These are phyloP conservation scores for Philaenus spumarius DNA, from an alignment of 1,140 invertebrate species.

Conservation along the genomic window DNA sequence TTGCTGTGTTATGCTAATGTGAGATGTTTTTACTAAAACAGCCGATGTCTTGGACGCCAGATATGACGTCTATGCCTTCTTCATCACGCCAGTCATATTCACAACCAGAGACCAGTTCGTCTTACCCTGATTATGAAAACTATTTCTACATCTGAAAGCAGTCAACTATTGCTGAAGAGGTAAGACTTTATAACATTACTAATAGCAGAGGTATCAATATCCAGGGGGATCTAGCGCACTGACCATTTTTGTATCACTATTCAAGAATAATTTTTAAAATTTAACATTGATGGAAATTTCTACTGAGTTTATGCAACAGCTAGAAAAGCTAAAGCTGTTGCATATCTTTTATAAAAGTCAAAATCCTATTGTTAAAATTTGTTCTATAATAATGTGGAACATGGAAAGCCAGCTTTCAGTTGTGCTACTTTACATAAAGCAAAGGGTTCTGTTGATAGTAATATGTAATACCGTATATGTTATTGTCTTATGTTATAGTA, in stretches of 20 bases:
- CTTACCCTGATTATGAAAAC: constrained; percentile 28
- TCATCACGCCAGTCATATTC: constrained; percentile 25
- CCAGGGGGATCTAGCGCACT: too few relatives aligned
- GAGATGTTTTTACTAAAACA: constrained; percentile 10
- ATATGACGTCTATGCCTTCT: constrained; percentile 24
- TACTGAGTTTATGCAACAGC: not conserved
- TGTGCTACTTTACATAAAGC: too few relatives aligned
- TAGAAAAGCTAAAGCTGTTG: not conserved
- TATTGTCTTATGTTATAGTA: too few relatives aligned
- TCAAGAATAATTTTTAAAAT: not conserved
- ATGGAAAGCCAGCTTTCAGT: too few relatives aligned
- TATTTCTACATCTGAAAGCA: constrained; percentile 28
- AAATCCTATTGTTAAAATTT: too few relatives aligned
- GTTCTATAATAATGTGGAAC: too few relatives aligned
- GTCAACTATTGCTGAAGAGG: not conserved
- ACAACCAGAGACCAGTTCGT: constrained; percentile 17
- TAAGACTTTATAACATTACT: too few relatives aligned
- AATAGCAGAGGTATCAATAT: too few relatives aligned
- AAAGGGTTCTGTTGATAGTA: too few relatives aligned
- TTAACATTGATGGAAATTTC: not conserved
- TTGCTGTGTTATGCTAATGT: not conserved
- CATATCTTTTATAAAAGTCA: too few relatives aligned
- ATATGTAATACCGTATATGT: too few relatives aligned
- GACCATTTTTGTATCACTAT: too few relatives aligned
- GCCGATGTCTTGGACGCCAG: constrained; percentile 21